phyloP scores from a whole-genome alignment of 2,888 invertebrate species.

The Brachycybe producta region DNA sequence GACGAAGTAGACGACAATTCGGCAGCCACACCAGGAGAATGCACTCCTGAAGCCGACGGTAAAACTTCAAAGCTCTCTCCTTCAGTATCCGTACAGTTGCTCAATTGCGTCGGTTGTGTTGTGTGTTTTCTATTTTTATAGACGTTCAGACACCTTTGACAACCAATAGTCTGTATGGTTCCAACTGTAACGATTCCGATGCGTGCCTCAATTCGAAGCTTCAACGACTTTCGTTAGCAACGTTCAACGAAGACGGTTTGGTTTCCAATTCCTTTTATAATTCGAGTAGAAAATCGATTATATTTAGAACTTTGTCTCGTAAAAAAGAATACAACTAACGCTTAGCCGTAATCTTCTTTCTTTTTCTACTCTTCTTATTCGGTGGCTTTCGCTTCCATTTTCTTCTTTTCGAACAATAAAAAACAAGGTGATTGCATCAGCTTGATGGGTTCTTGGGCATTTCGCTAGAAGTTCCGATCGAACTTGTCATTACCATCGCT shows the following conservation, averaged over 20 bases:
- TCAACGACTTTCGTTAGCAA: conserved; percentile 69
- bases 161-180: conserved; percentile 6
- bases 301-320: too few species aligned
- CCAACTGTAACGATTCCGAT: conserved; percentile 32
- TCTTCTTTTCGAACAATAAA: conserved; percentile 20
- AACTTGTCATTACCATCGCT: too few species aligned
- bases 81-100: too few species aligned
- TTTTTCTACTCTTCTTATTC: too few species aligned
- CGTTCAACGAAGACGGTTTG: conserved; percentile 68
- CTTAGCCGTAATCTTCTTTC: too few species aligned
- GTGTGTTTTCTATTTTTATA: conserved; percentile 14
- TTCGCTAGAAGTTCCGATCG: too few species aligned
- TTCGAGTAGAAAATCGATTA: too few species aligned
- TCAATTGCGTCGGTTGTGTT: neutral
- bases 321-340: too few species aligned
- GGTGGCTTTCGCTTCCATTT: neutral
- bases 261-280: neutral
- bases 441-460: conserved; percentile 72
- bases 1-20: conserved; percentile 42
- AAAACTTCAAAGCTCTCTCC: too few species aligned
- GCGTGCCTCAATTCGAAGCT: conserved; percentile 68
- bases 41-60: conserved; percentile 37
- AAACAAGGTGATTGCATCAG: conserved; percentile 69
- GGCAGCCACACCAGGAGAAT: conserved; percentile 13
- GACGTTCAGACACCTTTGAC: conserved; percentile 27